Evolutionary conservation across 2,797 vertebrate species (phyloP).

Genomic region (Scolopax bukidnonensis): DNA sequence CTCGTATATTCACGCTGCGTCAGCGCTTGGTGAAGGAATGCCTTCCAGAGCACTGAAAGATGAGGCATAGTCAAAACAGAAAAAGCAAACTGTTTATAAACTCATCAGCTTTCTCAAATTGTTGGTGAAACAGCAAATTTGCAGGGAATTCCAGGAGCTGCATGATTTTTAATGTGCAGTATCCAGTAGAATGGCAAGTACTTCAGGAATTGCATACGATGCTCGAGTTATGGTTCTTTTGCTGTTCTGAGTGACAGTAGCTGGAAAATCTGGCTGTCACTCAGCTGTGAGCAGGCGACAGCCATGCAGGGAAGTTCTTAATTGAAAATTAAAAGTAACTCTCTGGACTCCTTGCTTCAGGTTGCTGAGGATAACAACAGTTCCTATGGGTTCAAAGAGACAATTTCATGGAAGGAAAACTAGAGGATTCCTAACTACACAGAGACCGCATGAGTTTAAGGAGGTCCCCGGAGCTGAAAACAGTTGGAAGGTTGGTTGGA

Average conservation of each 20-base stretch:
- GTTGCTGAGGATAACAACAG: not conserved
- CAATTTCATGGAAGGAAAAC: not conserved
- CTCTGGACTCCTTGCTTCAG: not conserved
- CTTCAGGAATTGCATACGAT: not conserved
- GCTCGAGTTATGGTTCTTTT: not conserved
- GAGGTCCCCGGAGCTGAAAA: not conserved
- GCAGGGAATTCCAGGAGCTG: not conserved
- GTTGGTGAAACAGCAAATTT: not conserved
- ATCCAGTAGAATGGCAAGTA: not conserved
- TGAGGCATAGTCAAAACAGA: not conserved
- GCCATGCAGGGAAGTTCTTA: not conserved
- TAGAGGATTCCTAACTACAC: not conserved
- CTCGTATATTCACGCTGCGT: not conserved
- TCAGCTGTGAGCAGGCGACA: not conserved
- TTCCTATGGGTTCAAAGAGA: not conserved
- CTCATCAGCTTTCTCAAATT: not conserved
- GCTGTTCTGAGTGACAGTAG: not conserved
- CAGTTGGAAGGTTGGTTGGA: not conserved
- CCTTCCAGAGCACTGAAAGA: not conserved
- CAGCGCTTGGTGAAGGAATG: not conserved
- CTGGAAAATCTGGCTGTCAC: not conserved
- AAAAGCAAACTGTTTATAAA: not conserved
- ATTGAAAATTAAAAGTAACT: not conserved
- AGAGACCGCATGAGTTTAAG: not conserved
- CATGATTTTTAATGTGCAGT: not conserved